Base-by-base conservation (phyloP, 1,140 invertebrate species). In the Aculops lycopersici region DNA sequence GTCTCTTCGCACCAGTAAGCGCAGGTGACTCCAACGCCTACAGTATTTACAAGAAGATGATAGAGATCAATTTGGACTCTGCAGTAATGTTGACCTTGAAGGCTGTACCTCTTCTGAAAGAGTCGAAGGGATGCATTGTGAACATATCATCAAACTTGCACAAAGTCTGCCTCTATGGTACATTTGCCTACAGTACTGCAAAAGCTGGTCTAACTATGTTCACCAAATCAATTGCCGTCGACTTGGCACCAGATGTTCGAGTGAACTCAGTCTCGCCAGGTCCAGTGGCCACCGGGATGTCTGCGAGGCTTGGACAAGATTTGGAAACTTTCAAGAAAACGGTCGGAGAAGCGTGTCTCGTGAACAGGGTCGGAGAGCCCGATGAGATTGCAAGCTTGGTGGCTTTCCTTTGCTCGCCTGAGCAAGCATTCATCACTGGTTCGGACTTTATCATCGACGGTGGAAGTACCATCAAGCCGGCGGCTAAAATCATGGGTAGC, bases 381-480 rank as follows among this genome's bases (percentile, higher is more conserved):
- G 58, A 67, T 2, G 79, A 84, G 58, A 73, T 81, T 1, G 76
- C 78, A 1, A 62, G 64, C 19, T 59, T 71, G 1, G 78, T 84
- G 48, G 70, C 70, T n/a, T 83, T 79, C 55, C 54, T 84, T 18
- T 78, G 78, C 1, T 76, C 72, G 36, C 67, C 72, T 36, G 62
- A 66, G 45, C 64, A 76, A 13, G 71, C 66, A 43, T 81, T 76
- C 49, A 75, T 74, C 12, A 83, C 78, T 37, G 79, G 77, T 13
- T 71, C 63, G 4, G 69, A 63, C 39, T 42, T 84, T 17, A 67
- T 74, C 4, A 69, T 84, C 3, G 79, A 84, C 60, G 79, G 79
- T 20, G 76, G 76, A 13, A 20, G 46, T 35, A 53, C 20, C 20
- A 31, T 31, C 24, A 31, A 31, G 24, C 24, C 24, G n/a, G n/a